These are phyloP conservation scores for Asbolus verrucosus DNA, from an alignment of 1,140 invertebrate species.

Conservation along the genomic window DNA sequence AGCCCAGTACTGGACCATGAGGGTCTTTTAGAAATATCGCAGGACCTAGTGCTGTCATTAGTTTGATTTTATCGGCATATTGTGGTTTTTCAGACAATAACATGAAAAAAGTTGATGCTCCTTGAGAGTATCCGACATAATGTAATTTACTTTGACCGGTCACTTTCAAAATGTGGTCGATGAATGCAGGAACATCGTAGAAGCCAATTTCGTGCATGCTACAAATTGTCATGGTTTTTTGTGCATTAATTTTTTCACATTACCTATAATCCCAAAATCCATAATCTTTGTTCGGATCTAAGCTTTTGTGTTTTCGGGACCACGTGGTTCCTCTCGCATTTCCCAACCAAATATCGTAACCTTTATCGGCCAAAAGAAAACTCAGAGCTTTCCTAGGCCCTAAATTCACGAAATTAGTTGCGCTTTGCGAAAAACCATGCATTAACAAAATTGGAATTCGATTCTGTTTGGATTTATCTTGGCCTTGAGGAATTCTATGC, in stretches of 20 bases:
- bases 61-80: constrained; percentile 70
- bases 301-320: constrained; percentile 40
- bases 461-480: background rate
- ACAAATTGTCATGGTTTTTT: constrained; percentile 49
- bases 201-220: constrained; percentile 77
- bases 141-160: constrained; percentile 67
- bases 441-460: constrained; percentile 68
- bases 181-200: constrained; percentile 73
- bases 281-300: constrained; percentile 36
- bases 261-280: constrained; percentile 43
- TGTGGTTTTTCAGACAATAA: constrained; percentile 67
- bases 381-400: constrained; percentile 68
- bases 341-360: constrained; percentile 77
- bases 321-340: constrained; percentile 67
- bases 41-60: constrained; percentile 71
- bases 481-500: constrained; percentile 9
- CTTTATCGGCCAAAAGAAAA: constrained; percentile 58
- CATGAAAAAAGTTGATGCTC: constrained; percentile 70
- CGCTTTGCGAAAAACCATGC: constrained; percentile 74
- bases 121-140: constrained; percentile 72
- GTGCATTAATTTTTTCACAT: background rate
- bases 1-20: constrained; percentile 30
- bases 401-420: constrained; percentile 71
- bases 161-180: constrained; percentile 70
- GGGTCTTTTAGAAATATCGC: constrained; percentile 65